These are phyloP conservation scores for Ectemnius lituratus DNA, from an alignment of 2,888 invertebrate genomes.

Conservation along the genomic window DNA sequence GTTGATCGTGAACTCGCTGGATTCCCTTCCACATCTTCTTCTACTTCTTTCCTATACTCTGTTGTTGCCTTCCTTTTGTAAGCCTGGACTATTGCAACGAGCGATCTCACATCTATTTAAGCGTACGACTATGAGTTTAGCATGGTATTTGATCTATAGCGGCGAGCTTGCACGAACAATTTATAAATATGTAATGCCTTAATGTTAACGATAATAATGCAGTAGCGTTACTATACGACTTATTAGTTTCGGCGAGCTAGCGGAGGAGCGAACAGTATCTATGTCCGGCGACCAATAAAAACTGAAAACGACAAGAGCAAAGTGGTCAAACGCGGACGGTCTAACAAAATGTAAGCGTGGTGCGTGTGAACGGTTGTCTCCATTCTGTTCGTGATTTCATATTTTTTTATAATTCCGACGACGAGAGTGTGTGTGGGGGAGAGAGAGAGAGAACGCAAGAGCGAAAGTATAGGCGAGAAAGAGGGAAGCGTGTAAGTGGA, in stretches of 20 bases:
- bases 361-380: slow-evolving; percentile 56
- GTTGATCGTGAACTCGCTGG: not conserved
- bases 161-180: slow-evolving; percentile 70
- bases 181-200: slow-evolving; percentile 77
- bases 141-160: slow-evolving; percentile 73
- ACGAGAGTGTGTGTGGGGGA: slow-evolving; percentile 40
- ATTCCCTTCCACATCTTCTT: not conserved
- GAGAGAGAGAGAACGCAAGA: slow-evolving; percentile 31
- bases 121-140: slow-evolving; percentile 69
- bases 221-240: slow-evolving; percentile 70
- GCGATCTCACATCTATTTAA: slow-evolving; percentile 77
- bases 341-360: slow-evolving; percentile 23
- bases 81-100: slow-evolving; percentile 76
- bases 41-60: not conserved
- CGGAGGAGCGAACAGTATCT: slow-evolving; percentile 23
- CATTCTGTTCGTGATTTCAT: slow-evolving; percentile 72
- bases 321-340: too few species aligned
- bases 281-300: not conserved
- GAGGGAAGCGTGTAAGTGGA: slow-evolving; percentile 40
- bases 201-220: slow-evolving; percentile 77
- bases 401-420: slow-evolving; percentile 70
- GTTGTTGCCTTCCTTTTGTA: slow-evolving; percentile 27
- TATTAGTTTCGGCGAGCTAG: slow-evolving; percentile 60
- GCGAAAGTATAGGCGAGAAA: slow-evolving; percentile 20
- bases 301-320: too few species aligned